Conservation (phyloP, 2,113 vertebrate species). For the Microcebus jonahi region DNA sequence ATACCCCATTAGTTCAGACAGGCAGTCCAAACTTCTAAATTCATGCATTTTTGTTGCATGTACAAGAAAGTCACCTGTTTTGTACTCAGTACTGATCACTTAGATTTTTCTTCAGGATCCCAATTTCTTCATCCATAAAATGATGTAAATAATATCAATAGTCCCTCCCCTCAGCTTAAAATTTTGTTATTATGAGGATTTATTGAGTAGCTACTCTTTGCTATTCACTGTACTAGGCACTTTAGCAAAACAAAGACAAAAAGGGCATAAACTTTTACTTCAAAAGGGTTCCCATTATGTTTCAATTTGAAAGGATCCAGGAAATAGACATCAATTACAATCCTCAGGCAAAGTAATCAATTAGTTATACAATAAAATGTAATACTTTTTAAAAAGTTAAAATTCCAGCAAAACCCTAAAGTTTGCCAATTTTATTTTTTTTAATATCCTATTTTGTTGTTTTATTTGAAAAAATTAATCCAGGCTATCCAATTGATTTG, state of each 20-base stretch:
- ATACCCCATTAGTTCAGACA: not conserved
- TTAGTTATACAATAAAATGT: not conserved
- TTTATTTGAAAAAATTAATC: constrained; percentile 55
- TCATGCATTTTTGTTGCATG: not conserved
- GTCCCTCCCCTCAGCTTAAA: not conserved
- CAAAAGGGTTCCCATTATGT: not conserved
- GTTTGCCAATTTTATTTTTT: constrained; percentile 40
- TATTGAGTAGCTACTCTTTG: not conserved
- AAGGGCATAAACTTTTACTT: not conserved
- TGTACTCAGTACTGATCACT: not conserved
- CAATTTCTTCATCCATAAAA: not conserved
- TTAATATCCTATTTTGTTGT: constrained; percentile 14
- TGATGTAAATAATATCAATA: not conserved
- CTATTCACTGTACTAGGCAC: not conserved
- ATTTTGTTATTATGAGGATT: not conserved
- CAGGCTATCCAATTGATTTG: constrained; percentile 39
- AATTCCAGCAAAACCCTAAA: constrained; percentile 7
- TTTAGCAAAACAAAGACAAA: constrained; percentile 10
- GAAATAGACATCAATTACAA: not conserved
- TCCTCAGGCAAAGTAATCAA: not conserved
- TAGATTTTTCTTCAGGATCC: not conserved
- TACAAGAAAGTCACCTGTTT: not conserved
- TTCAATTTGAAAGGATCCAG: not conserved
- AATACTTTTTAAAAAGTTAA: constrained; percentile 13
- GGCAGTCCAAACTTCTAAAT: not conserved